These are phyloP conservation scores for Candidula unifasciata DNA, from an alignment of 2,888 invertebrate species.

Conservation along the genomic window DNA sequence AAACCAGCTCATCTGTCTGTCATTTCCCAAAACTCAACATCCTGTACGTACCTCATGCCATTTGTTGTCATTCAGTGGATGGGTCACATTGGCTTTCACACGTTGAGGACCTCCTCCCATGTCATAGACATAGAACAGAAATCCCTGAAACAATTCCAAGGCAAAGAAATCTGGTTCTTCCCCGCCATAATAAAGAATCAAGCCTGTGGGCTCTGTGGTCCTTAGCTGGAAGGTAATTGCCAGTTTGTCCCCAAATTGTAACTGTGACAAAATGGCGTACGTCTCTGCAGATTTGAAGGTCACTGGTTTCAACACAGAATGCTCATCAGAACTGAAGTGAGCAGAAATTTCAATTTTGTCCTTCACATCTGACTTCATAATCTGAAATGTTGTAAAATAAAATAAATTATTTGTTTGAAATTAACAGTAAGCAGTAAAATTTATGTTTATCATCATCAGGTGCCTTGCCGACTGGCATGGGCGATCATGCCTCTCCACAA, in stretches of 20 bases:
- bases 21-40: too few relatives aligned
- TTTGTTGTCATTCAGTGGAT: conserved; percentile 91
- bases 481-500: too few relatives aligned
- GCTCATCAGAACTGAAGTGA: conserved; percentile 83
- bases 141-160: conserved; percentile 92
- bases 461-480: too few relatives aligned
- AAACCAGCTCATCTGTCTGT: too few relatives aligned
- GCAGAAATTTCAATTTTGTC: conserved; percentile 89
- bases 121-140: conserved; percentile 93
- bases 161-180: conserved; percentile 93
- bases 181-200: conserved; percentile 93
- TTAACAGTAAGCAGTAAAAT: too few relatives aligned
- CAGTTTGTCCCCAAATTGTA: conserved; percentile 88
- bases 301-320: conserved; percentile 88
- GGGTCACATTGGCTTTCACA: conserved; percentile 88
- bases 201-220: conserved; percentile 91
- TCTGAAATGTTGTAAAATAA: conserved; percentile 59
- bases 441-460: too few relatives aligned
- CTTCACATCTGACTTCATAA: conserved; percentile 82
- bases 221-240: conserved; percentile 87
- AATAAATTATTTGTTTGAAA: neutral
- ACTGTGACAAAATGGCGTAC: conserved; percentile 90
- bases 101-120: conserved; percentile 92
- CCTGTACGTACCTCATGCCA: conserved; percentile 89
- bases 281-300: conserved; percentile 95